A percentile compares a stretch with the other conserved stretches of the same genome.
Conservation (phyloP, 2,888 invertebrate species). For the Metacarcinus magister region DNA sequence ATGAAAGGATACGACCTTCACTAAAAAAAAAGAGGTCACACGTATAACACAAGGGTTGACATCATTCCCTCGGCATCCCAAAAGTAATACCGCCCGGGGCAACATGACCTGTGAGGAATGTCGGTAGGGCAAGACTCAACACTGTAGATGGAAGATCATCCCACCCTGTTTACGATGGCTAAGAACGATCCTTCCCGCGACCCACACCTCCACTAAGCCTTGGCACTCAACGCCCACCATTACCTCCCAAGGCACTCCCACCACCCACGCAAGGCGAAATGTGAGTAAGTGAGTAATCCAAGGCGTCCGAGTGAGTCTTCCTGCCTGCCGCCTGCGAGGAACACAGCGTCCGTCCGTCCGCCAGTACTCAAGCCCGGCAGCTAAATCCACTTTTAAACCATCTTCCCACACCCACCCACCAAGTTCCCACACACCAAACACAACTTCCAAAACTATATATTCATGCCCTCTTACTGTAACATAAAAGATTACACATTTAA, state of each 20-base stretch:
- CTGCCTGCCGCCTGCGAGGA: neutral
- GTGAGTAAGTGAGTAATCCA: neutral
- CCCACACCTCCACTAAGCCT: neutral
- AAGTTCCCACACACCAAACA: neutral
- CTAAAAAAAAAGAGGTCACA: neutral
- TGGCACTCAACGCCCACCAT: neutral
- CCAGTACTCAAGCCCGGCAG: slow-evolving; percentile 9
- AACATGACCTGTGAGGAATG: slow-evolving; percentile 44
- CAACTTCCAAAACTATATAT: neutral
- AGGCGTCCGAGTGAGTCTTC: slow-evolving; percentile 17
- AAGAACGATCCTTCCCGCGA: neutral
- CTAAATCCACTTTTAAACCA: neutral
- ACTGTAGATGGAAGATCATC: neutral
- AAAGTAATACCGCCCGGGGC: slow-evolving; percentile 17
- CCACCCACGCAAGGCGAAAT: neutral
- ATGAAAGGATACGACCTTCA: neutral
- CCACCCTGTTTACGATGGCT: neutral
- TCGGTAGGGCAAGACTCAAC: neutral
- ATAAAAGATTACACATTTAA: neutral
- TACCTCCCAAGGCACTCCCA: neutral
- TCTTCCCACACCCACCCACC: neutral
- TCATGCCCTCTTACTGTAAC: neutral
- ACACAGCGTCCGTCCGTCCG: neutral
- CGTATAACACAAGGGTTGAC: neutral
- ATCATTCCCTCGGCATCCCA: neutral